Evolutionary conservation across 2,888 invertebrate species (phyloP).

Genomic region (Unio delphinus): DNA sequence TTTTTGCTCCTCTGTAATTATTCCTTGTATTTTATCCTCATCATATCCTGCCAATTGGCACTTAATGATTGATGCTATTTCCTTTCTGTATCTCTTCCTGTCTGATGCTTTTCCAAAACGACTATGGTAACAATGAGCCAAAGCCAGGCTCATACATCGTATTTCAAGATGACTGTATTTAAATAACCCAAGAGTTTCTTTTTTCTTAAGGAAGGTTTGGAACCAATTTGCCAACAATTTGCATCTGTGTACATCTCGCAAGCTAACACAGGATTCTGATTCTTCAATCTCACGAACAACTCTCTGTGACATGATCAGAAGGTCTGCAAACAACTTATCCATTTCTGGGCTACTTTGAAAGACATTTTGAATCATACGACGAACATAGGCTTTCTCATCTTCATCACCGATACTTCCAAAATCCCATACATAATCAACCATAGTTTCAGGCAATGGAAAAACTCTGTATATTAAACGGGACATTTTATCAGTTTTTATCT

Average conservation of each 20-base stretch:
- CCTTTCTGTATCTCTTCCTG: conserved; percentile 19
- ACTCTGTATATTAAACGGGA: conserved; percentile 50
- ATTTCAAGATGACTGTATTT: too few relatives aligned
- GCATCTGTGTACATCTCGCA: conserved; percentile 30
- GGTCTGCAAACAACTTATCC: conserved; percentile 11
- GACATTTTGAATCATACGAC: conserved; percentile 15
- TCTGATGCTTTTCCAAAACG: conserved; percentile 20
- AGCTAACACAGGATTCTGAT: conserved; percentile 20
- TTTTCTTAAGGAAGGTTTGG: conserved; percentile 2
- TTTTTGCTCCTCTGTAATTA: conserved; percentile 38
- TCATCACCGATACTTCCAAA: conserved; percentile 43
- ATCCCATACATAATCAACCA: conserved; percentile 55
- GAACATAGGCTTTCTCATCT: conserved; percentile 44
- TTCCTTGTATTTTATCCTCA: conserved; percentile 16
- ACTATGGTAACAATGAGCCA: conserved; percentile 38
- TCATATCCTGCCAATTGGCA: not conserved
- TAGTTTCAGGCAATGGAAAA: conserved; percentile 46
- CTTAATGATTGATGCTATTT: conserved; percentile 12
- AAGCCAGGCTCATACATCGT: conserved; percentile 19
- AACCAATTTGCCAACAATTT: conserved; percentile 23
- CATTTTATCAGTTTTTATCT: conserved; percentile 42
- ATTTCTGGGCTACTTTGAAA: conserved; percentile 2
- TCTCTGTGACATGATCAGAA: conserved; percentile 21
- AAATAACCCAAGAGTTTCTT: not conserved
- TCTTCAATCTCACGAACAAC: conserved; percentile 17